Evolutionary conservation across 2,797 vertebrate genomes (phyloP), one percentile per base, ranked within the genome.

Genomic region (Gallinago stenura): DNA sequence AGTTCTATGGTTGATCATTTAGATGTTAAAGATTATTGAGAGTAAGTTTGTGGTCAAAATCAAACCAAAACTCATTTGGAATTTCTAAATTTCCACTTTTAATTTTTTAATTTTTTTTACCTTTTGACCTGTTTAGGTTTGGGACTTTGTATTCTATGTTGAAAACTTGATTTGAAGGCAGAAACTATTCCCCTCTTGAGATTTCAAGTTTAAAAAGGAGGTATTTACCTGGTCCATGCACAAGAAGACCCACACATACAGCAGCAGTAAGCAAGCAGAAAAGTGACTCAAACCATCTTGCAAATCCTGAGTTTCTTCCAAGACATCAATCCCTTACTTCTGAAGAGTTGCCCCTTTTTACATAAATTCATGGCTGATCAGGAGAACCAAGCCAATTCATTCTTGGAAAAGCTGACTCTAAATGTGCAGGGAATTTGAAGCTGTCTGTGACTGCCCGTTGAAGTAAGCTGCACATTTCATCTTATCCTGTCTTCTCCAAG

Each of bases 221-320:
- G 0, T 62, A 43, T 86, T 72, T 81, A 41, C 31, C 64, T 72
- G 33, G 12, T 33, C 46, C 77, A 10, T 25, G 14, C 28, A 68
- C 43, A 80, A 58, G 77, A 75, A 56, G 13, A 24, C 15, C 51
- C 7, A 41, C 19, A 50, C 21, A 61, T 11, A 54, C 5, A 60
- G 14, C 61, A 75, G n/a, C 15, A 68, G 10, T 18, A 81, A 78
- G 53, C 26, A 69, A 45, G 17, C 1, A 1, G 65, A 90, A 93
- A 37, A 71, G 9, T 41, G 70, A 72, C 10, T 31, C 77, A 62
- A 68, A 81, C 48, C 35, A 50, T 65, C 62, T 79, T 84, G 37
- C 28, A 58, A 33, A 78, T 56, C 11, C 56, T 69, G 65, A 79
- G 16, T 57, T 95, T 78, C 7, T 91, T 80, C 41, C 65, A 87